A percentile compares a stretch with the other conserved stretches of the same genome.
Conservation (phyloP, 2,797 vertebrate species). For the Galaxias olidus region DNA sequence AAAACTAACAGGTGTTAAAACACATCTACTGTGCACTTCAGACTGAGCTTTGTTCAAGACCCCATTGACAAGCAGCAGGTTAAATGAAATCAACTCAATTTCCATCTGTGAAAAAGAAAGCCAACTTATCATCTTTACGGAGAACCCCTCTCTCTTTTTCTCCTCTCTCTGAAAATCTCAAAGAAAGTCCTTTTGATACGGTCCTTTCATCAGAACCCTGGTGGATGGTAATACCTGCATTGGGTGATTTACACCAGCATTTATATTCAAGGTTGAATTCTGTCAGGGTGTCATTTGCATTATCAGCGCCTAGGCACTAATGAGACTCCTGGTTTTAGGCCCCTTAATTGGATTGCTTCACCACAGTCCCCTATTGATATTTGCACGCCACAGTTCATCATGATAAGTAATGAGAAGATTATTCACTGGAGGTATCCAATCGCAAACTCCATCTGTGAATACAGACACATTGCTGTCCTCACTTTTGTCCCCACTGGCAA, state of each 20-base stretch:
- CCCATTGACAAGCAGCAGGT: no score
- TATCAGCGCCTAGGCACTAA: constrained; percentile 79
- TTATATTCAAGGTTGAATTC: constrained; percentile 78
- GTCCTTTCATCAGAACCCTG: constrained; percentile 56
- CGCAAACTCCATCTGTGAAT: constrained; percentile 72
- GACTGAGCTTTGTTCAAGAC: neutral
- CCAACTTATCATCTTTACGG: constrained; percentile 16
- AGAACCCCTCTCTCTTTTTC: constrained; percentile 25
- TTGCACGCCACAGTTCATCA: constrained; percentile 82
- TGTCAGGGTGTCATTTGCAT: constrained; percentile 76
- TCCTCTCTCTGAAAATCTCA: constrained; percentile 33
- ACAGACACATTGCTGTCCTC: no score
- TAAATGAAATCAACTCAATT: no score
- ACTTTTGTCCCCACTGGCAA: neutral
- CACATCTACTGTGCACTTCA: neutral
- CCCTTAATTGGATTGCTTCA: constrained; percentile 81
- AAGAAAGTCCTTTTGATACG: constrained; percentile 38
- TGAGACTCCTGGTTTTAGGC: constrained; percentile 75
- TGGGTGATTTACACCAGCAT: constrained; percentile 62
- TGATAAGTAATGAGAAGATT: constrained; percentile 83
- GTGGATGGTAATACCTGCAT: constrained; percentile 64
- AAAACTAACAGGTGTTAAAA: neutral
- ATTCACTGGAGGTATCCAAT: constrained; percentile 77
- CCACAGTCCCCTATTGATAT: constrained; percentile 81
- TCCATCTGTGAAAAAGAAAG: neutral